phyloP scores from a whole-genome alignment of 1,140 invertebrate species.

The Listronotus oregonensis region DNA sequence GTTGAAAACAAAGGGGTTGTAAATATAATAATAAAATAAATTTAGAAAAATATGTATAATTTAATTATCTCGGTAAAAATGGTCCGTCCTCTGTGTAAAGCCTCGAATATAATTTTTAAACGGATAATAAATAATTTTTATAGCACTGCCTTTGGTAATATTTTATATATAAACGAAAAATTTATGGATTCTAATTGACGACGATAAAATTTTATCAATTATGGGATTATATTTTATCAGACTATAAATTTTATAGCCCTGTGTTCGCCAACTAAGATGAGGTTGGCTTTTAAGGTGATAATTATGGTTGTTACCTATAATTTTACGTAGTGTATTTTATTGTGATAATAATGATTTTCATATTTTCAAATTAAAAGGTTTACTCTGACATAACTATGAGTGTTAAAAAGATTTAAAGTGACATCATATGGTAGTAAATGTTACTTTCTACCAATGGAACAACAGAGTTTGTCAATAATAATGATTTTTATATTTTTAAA shows the following conservation, averaged over 20 bases:
- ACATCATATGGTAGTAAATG: too few relatives aligned
- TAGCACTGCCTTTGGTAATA: background rate
- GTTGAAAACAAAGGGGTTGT: too few relatives aligned
- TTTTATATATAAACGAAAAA: conserved; percentile 10
- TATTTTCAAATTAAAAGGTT: background rate
- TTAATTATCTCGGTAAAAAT: too few relatives aligned
- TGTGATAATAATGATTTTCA: too few relatives aligned
- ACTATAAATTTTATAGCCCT: conserved; percentile 33
- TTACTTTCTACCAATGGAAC: too few relatives aligned
- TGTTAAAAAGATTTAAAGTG: too few relatives aligned
- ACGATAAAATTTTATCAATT: conserved; percentile 39
- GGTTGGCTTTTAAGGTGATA: conserved; percentile 1
- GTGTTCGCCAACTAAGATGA: conserved; percentile 10
- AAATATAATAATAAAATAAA: too few relatives aligned
- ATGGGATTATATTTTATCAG: conserved; percentile 37
- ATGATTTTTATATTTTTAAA: too few relatives aligned
- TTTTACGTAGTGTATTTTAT: too few relatives aligned
- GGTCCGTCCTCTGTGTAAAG: background rate
- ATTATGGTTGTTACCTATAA: conserved; percentile 14
- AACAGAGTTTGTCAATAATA: too few relatives aligned
- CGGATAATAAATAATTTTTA: conserved; percentile 4
- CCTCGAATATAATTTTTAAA: background rate
- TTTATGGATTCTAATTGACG: conserved; percentile 36
- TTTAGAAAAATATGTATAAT: too few relatives aligned
- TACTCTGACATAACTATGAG: background rate